Evolutionary conservation across 35 echinoderm and acorn worm genomes (phyloP).

Genomic region (Patiria miniata): DNA sequence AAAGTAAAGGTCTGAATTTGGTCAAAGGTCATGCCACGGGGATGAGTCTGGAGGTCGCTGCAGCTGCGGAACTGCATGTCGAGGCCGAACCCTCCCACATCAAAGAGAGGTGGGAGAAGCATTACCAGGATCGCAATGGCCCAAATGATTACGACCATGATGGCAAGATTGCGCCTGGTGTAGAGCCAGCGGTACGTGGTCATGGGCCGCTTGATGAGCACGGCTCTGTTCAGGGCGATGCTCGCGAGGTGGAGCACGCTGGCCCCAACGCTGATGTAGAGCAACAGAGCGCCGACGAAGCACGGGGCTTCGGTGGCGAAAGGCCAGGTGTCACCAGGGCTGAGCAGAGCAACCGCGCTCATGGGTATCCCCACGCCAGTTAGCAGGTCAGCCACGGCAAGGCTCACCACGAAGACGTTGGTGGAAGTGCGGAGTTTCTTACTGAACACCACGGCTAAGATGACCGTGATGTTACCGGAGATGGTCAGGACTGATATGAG

Average conservation of each 20-base stretch:
- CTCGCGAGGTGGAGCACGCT: neutral
- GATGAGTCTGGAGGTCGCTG: neutral
- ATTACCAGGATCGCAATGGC: neutral
- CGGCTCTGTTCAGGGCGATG: neutral
- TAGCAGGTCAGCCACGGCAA: conserved; percentile 43
- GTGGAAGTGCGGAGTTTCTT: conserved; percentile 53
- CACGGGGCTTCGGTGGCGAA: neutral
- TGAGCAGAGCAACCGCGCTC: conserved; percentile 46
- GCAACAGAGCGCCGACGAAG: neutral
- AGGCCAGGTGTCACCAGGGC: conserved; percentile 33
- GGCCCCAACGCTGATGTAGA: neutral
- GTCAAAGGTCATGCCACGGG: neutral
- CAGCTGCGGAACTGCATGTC: conserved; percentile 17
- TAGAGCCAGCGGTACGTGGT: neutral
- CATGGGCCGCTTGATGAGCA: conserved; percentile 15
- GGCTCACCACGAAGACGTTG: conserved; percentile 54
- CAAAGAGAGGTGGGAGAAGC: conserved; percentile 4
- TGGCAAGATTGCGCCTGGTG: neutral
- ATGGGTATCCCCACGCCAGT: conserved; percentile 31
- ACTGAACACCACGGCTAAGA: conserved; percentile 38
- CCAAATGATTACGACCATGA: neutral
- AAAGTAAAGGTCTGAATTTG: neutral
- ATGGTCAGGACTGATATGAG: conserved; percentile 38
- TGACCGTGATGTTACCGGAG: conserved; percentile 45
- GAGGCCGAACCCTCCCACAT: neutral